Evolutionary conservation across 2,888 invertebrate species (phyloP).

Genomic region (Xestia sexstrigata): DNA sequence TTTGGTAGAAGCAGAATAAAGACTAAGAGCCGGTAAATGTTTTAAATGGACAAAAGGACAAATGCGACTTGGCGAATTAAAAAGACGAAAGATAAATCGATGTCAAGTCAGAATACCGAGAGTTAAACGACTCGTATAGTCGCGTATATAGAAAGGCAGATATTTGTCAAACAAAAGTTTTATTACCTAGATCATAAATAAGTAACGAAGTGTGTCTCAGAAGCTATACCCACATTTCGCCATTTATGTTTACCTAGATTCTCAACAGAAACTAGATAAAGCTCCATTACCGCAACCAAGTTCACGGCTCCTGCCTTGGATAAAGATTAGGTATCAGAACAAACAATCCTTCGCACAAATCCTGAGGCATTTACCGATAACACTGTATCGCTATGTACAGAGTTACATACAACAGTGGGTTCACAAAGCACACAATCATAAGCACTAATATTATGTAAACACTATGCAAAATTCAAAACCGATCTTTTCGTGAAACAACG

Average conservation of each 20-base stretch:
- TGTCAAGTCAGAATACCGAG: neutral
- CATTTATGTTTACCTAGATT: neutral
- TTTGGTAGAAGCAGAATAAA: neutral
- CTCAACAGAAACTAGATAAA: neutral
- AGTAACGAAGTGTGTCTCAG: neutral
- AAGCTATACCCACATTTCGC: neutral
- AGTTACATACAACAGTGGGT: neutral
- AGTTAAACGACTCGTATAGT: neutral
- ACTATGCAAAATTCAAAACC: neutral
- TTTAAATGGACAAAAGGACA: too few relatives aligned
- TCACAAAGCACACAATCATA: neutral
- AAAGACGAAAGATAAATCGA: neutral
- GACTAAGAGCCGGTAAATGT: too few relatives aligned
- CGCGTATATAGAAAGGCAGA: neutral
- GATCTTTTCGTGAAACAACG: neutral
- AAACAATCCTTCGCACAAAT: slow-evolving; percentile 48
- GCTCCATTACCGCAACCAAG: slow-evolving; percentile 14
- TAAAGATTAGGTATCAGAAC: slow-evolving; percentile 14
- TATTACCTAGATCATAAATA: neutral
- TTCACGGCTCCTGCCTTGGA: slow-evolving; percentile 16
- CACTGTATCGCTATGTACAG: slow-evolving; percentile 33
- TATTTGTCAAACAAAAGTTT: neutral
- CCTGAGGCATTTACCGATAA: slow-evolving; percentile 35
- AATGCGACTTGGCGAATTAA: too few relatives aligned
- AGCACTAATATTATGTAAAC: neutral